A percentile compares a stretch with the other conserved stretches of the same genome.
phyloP scores from a whole-genome alignment of 2,888 invertebrate species.

The Hemaris fuciformis region DNA sequence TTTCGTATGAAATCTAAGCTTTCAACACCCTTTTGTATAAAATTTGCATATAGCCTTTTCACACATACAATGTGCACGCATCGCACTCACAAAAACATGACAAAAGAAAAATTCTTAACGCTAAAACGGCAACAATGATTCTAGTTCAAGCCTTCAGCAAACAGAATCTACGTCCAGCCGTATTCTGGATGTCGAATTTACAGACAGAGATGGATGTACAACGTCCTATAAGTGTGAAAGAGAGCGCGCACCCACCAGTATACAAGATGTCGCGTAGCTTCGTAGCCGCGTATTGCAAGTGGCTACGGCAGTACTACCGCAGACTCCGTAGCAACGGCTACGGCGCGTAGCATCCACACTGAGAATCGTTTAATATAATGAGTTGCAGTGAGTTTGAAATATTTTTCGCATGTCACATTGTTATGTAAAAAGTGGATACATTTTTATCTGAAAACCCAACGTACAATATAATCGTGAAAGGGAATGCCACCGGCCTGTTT shows the following conservation, averaged over 20 bases:
- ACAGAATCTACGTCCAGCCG: conserved; percentile 42
- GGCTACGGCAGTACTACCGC: conserved; percentile 65
- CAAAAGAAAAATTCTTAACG: conserved; percentile 34
- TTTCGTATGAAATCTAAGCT: conserved; percentile 3
- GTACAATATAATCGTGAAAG: conserved; percentile 79
- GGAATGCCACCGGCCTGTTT: conserved; percentile 66
- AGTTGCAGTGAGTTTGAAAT: conserved; percentile 9
- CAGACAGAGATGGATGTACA: conserved; percentile 35
- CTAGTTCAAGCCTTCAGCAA: conserved; percentile 63
- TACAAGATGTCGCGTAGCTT: conserved; percentile 36
- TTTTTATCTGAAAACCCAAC: conserved; percentile 67
- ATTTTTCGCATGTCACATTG: conserved; percentile 44
- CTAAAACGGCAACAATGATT: conserved; percentile 68
- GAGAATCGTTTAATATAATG: conserved; percentile 19
- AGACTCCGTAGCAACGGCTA: conserved; percentile 64
- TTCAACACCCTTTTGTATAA: conserved; percentile 8
- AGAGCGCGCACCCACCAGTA: conserved; percentile 24
- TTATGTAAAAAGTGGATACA: conserved; percentile 79
- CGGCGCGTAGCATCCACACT: conserved; percentile 32
- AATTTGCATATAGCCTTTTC: conserved; percentile 9
- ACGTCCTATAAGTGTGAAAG: not conserved
- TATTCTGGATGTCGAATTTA: conserved; percentile 45
- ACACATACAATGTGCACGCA: conserved; percentile 11
- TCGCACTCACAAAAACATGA: not conserved
- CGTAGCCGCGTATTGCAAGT: conserved; percentile 39